Percentiles rank a stretch among this genome's conserved stretches.
These are phyloP conservation scores for Uromys caudimaculatus DNA, from an alignment of 2,797 vertebrate species.

Conservation along the genomic window DNA sequence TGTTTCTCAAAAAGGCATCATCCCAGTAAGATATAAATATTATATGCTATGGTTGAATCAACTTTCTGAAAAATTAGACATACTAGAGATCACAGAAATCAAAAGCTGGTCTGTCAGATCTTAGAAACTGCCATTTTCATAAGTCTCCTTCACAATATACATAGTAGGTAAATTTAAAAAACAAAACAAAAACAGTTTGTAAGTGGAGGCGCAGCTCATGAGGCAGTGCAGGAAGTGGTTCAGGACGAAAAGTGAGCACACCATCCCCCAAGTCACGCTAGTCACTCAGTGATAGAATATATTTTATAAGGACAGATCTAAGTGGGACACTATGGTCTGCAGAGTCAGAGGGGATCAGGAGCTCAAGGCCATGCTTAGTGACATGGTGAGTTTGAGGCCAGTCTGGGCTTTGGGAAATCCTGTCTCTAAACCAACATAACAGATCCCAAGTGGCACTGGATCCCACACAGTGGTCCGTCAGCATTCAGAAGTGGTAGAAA, in stretches of 20 bases:
- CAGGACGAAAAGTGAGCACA: neutral
- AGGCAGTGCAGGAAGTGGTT: neutral
- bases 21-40: neutral
- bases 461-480: neutral
- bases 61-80: conserved; percentile 30
- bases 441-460: too few relatives aligned
- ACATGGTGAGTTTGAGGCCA: neutral
- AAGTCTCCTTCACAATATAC: neutral
- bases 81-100: neutral
- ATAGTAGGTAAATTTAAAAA: neutral
- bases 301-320: neutral
- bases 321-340: neutral
- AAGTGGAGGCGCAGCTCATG: neutral
- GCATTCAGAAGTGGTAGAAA: neutral
- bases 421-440: neutral
- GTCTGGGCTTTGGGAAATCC: neutral
- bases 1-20: neutral
- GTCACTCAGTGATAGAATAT: neutral
- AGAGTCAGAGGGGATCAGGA: neutral
- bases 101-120: neutral
- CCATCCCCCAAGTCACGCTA: neutral
- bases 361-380: neutral
- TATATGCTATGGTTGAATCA: neutral
- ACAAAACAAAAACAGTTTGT: neutral
- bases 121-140: conserved; percentile 5